These are phyloP conservation scores for Chirona hameri DNA, from an alignment of 2,888 invertebrate species.

Conservation along the genomic window DNA sequence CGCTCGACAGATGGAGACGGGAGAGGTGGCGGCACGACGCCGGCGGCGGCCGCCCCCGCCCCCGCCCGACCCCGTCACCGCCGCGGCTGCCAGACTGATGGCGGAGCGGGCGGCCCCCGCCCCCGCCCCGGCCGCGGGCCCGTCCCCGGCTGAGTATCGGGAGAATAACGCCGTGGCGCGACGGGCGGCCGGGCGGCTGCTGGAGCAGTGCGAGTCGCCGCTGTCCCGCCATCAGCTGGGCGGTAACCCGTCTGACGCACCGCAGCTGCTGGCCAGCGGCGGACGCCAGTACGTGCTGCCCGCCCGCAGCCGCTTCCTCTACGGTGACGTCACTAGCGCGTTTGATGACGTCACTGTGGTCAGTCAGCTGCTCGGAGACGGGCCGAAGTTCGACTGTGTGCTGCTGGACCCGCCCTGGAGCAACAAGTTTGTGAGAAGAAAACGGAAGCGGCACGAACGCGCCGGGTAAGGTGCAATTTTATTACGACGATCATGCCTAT, in stretches of 20 bases:
- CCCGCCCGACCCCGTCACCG: not conserved
- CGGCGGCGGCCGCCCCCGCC: not conserved
- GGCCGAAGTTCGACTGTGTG: slow-evolving; percentile 66
- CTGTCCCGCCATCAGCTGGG: not conserved
- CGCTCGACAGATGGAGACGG: not conserved
- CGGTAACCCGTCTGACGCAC: not conserved
- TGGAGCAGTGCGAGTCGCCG: not conserved
- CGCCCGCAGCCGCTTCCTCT: slow-evolving; percentile 61
- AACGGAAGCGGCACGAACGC: slow-evolving; percentile 51
- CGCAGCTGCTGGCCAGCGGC: too few relatives aligned
- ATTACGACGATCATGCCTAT: too few relatives aligned
- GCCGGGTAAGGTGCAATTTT: slow-evolving; percentile 54
- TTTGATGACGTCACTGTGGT: not conserved
- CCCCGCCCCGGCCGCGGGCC: not conserved
- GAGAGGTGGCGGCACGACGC: not conserved
- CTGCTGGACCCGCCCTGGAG: slow-evolving; percentile 94
- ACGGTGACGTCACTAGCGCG: slow-evolving; percentile 56
- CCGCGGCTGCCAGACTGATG: not conserved
- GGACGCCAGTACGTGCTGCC: slow-evolving; percentile 56
- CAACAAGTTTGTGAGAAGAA: slow-evolving; percentile 85
- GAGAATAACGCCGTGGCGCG: slow-evolving; percentile 2
- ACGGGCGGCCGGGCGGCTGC: not conserved
- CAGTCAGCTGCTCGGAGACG: not conserved
- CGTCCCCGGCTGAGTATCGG: not conserved
- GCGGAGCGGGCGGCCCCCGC: not conserved